These are phyloP conservation scores for Furcifer pardalis DNA, from an alignment of 2,797 vertebrate genomes.

Conservation along the genomic window DNA sequence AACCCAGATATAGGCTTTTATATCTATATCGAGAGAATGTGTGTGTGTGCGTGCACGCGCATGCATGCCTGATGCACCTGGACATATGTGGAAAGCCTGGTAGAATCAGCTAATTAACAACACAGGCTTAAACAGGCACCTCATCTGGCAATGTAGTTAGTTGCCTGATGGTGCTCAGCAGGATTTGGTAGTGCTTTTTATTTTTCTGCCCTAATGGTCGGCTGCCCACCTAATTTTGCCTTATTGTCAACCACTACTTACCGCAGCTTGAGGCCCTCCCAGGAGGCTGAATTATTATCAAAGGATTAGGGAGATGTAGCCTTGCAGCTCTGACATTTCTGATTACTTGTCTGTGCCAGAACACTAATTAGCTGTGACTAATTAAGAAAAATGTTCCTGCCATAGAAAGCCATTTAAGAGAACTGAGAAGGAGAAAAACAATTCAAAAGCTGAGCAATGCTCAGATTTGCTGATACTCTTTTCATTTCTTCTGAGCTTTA, in stretches of 20 bases:
- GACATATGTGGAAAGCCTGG: constrained; percentile 83
- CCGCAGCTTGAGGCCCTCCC: constrained; percentile 87
- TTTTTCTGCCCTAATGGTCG: constrained; percentile 87
- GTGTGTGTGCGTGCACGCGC: too few species aligned
- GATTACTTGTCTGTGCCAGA: constrained; percentile 89
- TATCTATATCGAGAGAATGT: too few species aligned
- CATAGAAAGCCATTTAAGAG: constrained; percentile 87
- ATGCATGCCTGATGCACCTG: constrained; percentile 83
- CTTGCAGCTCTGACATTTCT: constrained; percentile 88
- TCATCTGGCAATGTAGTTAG: constrained; percentile 86
- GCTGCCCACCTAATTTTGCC: constrained; percentile 89
- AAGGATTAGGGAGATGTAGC: constrained; percentile 89
- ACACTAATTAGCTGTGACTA: constrained; percentile 92
- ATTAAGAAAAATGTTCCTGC: constrained; percentile 88
- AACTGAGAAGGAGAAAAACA: constrained; percentile 81
- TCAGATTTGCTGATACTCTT: constrained; percentile 79
- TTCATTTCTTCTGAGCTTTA: constrained; percentile 77
- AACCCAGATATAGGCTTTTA: constrained; percentile 76
- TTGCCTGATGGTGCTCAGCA: constrained; percentile 87
- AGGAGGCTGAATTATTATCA: constrained; percentile 90
- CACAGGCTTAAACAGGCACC: constrained; percentile 88
- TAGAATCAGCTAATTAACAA: constrained; percentile 90
- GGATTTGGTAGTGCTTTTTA: constrained; percentile 86
- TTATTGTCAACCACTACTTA: constrained; percentile 89
- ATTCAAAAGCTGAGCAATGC: constrained; percentile 83